Evolutionary conservation across 2,888 invertebrate species (phyloP).

Genomic region (Drosophila suboccidentalis): DNA sequence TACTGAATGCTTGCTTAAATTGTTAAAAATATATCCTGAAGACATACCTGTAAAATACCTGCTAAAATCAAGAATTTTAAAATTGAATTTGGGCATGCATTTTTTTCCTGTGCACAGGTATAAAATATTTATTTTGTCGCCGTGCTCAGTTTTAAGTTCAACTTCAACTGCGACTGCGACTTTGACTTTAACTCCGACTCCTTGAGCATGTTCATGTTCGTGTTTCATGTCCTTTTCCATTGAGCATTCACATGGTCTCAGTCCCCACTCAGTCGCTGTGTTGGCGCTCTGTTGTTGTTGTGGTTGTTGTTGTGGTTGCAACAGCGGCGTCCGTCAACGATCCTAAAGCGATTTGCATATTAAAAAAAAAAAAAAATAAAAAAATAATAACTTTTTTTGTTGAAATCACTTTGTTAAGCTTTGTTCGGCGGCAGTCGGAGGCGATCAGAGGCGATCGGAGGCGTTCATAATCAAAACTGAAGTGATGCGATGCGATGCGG

Average conservation of each 20-base stretch:
- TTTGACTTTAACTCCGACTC: constrained; percentile 11
- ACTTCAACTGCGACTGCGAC: background rate
- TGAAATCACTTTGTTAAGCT: constrained; percentile 78
- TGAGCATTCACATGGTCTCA: constrained; percentile 13
- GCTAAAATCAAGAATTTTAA: no score
- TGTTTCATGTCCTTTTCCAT: constrained; percentile 30
- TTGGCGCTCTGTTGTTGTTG: constrained; percentile 58
- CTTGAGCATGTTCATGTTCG: constrained; percentile 4
- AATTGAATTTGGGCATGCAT: no score
- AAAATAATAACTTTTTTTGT: constrained; percentile 13
- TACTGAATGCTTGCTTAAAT: no score
- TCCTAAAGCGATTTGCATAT: constrained; percentile 78
- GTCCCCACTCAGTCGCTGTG: constrained; percentile 15
- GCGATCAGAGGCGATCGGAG: constrained; percentile 70
- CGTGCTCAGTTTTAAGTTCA: constrained; percentile 10
- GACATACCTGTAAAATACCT: no score
- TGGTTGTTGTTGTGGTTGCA: constrained; percentile 39
- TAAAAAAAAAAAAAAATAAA: constrained; percentile 27
- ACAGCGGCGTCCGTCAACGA: constrained; percentile 77
- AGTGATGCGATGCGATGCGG: constrained; percentile 54
- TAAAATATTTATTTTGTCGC: constrained; percentile 46
- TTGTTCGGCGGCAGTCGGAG: constrained; percentile 71
- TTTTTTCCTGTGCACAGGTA: background rate
- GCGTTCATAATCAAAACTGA: constrained; percentile 80
- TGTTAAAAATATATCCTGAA: no score